phyloP scores from a whole-genome alignment of 2,797 vertebrate species.

The Tapera naevia region DNA sequence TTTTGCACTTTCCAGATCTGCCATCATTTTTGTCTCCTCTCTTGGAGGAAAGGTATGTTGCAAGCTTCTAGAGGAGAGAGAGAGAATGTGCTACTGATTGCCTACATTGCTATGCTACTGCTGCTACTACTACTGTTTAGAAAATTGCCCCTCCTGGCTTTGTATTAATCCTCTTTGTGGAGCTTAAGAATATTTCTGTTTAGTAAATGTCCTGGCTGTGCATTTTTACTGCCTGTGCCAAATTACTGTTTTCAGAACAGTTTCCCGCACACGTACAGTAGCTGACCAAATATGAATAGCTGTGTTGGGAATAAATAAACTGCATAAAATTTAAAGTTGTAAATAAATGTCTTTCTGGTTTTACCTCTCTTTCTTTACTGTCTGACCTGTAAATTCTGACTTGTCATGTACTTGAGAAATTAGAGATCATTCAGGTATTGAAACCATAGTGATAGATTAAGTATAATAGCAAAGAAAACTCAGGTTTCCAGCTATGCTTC shows the following conservation, averaged over 20 bases:
- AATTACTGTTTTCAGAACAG: background rate
- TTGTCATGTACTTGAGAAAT: background rate
- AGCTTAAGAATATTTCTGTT: background rate
- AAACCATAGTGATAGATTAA: background rate
- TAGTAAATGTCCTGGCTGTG: background rate
- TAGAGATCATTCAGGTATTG: background rate
- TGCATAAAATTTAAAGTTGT: background rate
- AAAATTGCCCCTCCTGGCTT: background rate
- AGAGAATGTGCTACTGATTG: background rate
- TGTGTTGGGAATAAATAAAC: background rate
- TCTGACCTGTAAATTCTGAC: background rate
- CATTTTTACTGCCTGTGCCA: background rate
- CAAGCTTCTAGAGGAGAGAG: background rate
- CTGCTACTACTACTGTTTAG: background rate
- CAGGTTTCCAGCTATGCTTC: background rate
- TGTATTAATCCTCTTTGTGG: background rate
- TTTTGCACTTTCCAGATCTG: background rate
- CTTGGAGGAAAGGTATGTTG: background rate
- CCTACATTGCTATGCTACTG: background rate
- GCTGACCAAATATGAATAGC: conserved; percentile 1
- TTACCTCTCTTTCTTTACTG: background rate
- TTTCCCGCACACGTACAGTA: background rate
- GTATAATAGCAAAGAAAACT: background rate
- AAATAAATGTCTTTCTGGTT: background rate
- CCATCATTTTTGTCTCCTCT: background rate